Percentiles rank a stretch among this genome's conserved stretches.
These are phyloP conservation scores for Orientallactaga bullata DNA, from an alignment of 2,113 vertebrate genomes.

Conservation along the genomic window DNA sequence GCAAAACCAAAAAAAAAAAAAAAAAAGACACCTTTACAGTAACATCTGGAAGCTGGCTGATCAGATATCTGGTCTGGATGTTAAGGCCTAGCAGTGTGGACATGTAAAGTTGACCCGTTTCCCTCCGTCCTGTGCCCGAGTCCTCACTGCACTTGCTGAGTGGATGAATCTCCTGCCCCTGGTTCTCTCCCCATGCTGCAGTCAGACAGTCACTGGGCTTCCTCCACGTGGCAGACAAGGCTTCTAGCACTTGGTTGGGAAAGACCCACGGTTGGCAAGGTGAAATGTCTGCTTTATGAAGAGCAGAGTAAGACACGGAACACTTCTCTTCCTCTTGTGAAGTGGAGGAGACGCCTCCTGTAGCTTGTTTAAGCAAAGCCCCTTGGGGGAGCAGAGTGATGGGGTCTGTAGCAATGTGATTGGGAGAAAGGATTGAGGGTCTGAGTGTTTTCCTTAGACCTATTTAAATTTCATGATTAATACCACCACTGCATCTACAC, in stretches of 20 bases:
- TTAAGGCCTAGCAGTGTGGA: fast-evolving
- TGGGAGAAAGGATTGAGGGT: background rate
- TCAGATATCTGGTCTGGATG: background rate
- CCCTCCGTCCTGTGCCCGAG: fast-evolving
- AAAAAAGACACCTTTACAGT: background rate
- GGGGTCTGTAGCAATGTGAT: background rate
- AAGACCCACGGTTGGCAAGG: background rate
- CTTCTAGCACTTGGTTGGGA: background rate
- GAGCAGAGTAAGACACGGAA: background rate
- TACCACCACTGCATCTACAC: fast-evolving
- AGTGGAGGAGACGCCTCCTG: background rate
- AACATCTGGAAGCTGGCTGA: background rate
- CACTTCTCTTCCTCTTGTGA: background rate
- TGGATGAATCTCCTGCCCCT: background rate
- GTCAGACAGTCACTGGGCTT: background rate
- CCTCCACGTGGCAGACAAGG: background rate
- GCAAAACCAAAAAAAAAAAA: no score
- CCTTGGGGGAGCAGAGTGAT: background rate
- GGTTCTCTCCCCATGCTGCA: background rate
- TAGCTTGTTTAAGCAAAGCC: background rate
- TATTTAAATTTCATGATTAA: no score
- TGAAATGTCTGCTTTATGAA: background rate
- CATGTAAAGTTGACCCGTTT: background rate
- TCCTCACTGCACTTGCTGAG: fast-evolving
- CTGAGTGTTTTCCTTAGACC: background rate